Percentiles rank a stretch among this genome's conserved stretches.
These are phyloP conservation scores for Dipus sagitta DNA, from an alignment of 2,797 vertebrate species.

Conservation along the genomic window DNA sequence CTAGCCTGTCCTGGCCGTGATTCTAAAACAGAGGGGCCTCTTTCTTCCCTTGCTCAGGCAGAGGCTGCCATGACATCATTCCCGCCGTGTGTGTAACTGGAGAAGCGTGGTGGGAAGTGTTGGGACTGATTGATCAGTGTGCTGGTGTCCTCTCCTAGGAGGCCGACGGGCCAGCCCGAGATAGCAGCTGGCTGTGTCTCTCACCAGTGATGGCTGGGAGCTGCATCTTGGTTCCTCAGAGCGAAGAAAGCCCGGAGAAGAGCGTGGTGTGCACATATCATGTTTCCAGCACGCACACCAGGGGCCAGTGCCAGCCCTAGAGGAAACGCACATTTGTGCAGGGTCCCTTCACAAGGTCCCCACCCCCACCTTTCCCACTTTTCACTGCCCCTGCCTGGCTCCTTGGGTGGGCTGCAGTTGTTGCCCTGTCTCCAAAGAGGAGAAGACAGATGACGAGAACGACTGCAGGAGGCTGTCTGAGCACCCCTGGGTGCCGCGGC, in stretches of 20 bases:
- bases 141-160: conserved; percentile 36
- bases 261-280: fast-evolving
- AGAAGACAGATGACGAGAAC: not conserved
- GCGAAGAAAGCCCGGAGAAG: not conserved
- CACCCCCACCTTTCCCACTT: not conserved
- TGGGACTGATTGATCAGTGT: conserved; percentile 57
- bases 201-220: not conserved
- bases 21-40: conserved; percentile 51
- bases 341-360: not conserved
- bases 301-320: fast-evolving
- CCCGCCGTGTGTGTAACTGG: conserved; percentile 22
- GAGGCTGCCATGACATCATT: conserved; percentile 54
- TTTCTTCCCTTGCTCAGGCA: not conserved
- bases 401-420: conserved; percentile 59
- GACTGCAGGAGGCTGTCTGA: not conserved
- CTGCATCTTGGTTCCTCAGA: fast-evolving
- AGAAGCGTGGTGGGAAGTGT: conserved; percentile 23
- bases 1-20: not conserved
- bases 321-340: not conserved
- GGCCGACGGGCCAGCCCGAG: not conserved
- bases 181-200: conserved; percentile 57
- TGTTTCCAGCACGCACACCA: not conserved
- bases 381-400: not conserved
- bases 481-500: not conserved
- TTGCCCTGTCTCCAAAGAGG: not conserved